These are phyloP conservation scores for Lysandra coridon DNA, from an alignment of 2,888 invertebrate species.

Conservation along the genomic window DNA sequence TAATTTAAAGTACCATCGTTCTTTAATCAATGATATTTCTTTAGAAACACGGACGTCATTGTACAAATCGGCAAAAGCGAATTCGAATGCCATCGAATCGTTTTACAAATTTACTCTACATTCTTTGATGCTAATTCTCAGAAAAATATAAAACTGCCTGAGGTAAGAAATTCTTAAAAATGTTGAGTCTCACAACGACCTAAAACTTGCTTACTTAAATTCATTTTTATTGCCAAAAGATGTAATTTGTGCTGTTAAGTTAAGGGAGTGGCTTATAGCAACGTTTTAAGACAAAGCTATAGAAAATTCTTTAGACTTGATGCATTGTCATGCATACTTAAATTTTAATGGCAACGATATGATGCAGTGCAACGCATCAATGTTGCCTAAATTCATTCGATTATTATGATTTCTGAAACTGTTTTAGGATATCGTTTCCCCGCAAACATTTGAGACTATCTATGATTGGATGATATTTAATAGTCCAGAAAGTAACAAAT, in stretches of 20 bases:
- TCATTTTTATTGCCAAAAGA: too few relatives aligned
- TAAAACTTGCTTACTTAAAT: too few relatives aligned
- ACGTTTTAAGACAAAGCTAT: too few relatives aligned
- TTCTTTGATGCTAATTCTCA: conserved; percentile 79
- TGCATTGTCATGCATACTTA: too few relatives aligned
- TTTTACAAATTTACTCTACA: conserved; percentile 85
- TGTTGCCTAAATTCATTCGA: too few relatives aligned
- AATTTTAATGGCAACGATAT: too few relatives aligned
- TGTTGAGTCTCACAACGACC: too few relatives aligned
- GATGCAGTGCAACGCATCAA: too few relatives aligned
- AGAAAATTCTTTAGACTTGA: too few relatives aligned
- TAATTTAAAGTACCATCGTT: not conserved
- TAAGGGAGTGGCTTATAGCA: too few relatives aligned
- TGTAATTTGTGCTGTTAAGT: too few relatives aligned
- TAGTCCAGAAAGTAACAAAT: conserved; percentile 82
- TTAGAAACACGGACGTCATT: conserved; percentile 84
- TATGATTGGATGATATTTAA: conserved; percentile 91
- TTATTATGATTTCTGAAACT: not conserved
- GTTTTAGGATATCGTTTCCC: conserved; percentile 65
- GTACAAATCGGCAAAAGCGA: conserved; percentile 83
- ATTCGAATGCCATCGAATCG: conserved; percentile 85
- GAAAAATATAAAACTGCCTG: conserved; percentile 61
- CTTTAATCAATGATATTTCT: conserved; percentile 35
- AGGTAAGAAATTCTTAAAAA: conserved; percentile 49
- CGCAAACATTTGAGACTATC: conserved; percentile 84